phyloP scores from a whole-genome alignment of 2,797 vertebrate species.

The Acanthiza pusilla region DNA sequence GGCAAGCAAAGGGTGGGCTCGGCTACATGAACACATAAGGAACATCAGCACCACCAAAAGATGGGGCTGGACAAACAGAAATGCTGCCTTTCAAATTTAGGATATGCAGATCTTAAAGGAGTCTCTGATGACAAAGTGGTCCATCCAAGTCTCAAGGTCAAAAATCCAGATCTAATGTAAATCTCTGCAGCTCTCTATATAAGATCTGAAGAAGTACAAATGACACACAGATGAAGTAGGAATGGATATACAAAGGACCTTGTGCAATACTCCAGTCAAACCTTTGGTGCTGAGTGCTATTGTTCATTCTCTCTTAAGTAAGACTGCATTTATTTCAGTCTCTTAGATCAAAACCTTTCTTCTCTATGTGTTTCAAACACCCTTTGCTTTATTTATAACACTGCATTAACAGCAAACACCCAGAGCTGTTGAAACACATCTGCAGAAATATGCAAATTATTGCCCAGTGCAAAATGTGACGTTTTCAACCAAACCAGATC shows the following conservation, averaged over 20 bases:
- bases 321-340: neutral
- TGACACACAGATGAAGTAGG: neutral
- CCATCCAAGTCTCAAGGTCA: neutral
- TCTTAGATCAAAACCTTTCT: neutral
- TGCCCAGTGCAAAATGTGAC: neutral
- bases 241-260: neutral
- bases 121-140: neutral
- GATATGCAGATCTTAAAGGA: neutral
- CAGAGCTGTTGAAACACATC: neutral
- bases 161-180: neutral
- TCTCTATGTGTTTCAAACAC: neutral
- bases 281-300: neutral
- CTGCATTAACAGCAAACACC: neutral
- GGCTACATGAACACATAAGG: fast-evolving
- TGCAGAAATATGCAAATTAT: neutral
- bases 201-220: neutral
- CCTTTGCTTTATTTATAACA: neutral
- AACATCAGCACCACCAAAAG: neutral
- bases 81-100: neutral
- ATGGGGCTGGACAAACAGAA: neutral
- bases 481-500: neutral
- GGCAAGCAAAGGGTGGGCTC: neutral
- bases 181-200: neutral
- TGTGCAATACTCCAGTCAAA: neutral
- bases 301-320: neutral